phyloP scores from a whole-genome alignment of 2,888 invertebrate species.

The Kryphioiulus occultus region DNA sequence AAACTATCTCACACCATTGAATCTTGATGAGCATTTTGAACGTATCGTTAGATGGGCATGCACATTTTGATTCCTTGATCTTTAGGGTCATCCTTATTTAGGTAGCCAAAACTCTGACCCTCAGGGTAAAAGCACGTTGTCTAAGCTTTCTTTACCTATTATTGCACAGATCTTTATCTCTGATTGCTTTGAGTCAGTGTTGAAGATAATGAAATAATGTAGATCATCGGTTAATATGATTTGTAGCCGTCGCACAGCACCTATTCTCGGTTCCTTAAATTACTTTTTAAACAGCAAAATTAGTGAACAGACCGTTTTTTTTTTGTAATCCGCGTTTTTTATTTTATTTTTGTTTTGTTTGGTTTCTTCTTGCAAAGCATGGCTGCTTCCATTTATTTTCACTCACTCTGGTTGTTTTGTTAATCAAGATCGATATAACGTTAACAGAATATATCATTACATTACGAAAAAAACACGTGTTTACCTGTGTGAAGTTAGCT shows the following conservation, averaged over 20 bases:
- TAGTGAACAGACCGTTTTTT: neutral
- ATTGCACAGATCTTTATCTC: neutral
- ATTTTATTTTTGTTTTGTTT: too few species aligned
- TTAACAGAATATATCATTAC: too few species aligned
- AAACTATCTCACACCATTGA: neutral
- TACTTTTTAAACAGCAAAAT: neutral
- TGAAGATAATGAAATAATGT: neutral
- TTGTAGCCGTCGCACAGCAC: neutral
- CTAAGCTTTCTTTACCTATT: neutral
- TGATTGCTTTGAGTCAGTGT: neutral
- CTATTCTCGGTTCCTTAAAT: neutral
- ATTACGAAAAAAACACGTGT: too few species aligned
- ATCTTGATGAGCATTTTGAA: neutral
- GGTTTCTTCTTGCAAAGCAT: too few species aligned
- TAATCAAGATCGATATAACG: too few species aligned
- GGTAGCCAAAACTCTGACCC: neutral
- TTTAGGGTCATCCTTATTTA: neutral
- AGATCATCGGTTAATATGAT: neutral
- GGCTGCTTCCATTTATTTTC: neutral
- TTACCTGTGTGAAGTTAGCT: too few species aligned
- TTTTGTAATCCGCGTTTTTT: neutral
- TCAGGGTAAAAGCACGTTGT: neutral
- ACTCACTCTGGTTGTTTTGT: neutral
- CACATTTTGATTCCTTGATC: neutral
- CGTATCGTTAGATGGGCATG: neutral